A percentile compares a stretch with the other conserved stretches of the same genome.
phyloP scores from a whole-genome alignment of 2,113 vertebrate genomes.

The Prochilodus magdalenae region DNA sequence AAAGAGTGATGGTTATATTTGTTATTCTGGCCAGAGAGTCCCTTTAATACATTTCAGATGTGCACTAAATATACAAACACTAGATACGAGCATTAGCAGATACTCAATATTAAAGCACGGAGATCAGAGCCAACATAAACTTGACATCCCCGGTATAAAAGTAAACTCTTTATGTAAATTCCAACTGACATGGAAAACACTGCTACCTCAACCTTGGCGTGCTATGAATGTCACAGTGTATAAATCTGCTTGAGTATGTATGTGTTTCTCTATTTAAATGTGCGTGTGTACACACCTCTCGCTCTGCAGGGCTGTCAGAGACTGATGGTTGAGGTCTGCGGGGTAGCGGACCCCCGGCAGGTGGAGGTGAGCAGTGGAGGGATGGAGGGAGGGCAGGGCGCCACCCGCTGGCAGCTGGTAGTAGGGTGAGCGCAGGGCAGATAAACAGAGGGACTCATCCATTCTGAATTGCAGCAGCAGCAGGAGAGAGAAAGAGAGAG shows the following conservation, averaged over 20 bases:
- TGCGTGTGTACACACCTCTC: slow-evolving; percentile 77
- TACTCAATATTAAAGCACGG: not conserved
- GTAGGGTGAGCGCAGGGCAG: slow-evolving; percentile 88
- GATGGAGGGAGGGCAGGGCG: slow-evolving; percentile 87
- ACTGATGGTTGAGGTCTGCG: slow-evolving; percentile 83
- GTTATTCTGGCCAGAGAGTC: too few relatives aligned
- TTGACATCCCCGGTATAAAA: not conserved
- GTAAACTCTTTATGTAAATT: not conserved
- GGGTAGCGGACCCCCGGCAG: slow-evolving; percentile 89
- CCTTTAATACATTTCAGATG: too few relatives aligned
- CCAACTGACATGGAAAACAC: not conserved
- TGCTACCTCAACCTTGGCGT: not conserved
- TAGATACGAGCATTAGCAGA: not conserved
- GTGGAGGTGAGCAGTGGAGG: slow-evolving; percentile 90
- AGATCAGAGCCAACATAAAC: not conserved
- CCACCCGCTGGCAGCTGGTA: slow-evolving; percentile 88
- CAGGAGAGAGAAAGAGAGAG: slow-evolving; percentile 28
- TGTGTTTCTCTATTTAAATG: slow-evolving; percentile 9
- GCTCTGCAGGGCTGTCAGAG: slow-evolving; percentile 80
- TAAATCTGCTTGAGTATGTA: slow-evolving; percentile 1
- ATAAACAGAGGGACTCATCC: slow-evolving; percentile 94
- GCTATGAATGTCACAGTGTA: not conserved
- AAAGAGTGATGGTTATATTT: too few relatives aligned
- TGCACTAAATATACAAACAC: not conserved
- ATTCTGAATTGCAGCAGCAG: slow-evolving; percentile 77